phyloP scores from a whole-genome alignment of 2,113 vertebrate genomes.

The Sinocyclocheilus anophthalmus region DNA sequence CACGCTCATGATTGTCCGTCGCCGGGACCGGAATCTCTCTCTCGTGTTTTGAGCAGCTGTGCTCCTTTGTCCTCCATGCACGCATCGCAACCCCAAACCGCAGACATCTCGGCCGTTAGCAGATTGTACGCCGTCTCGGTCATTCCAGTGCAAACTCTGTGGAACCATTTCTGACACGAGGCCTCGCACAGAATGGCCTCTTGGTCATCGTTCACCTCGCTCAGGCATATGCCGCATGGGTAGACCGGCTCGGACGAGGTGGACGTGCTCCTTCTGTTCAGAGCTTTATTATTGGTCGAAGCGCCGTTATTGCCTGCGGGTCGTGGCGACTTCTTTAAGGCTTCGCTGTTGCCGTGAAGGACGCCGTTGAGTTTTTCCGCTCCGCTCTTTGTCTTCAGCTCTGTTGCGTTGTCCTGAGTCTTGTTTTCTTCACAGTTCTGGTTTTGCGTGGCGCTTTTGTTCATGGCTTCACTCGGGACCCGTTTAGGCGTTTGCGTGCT shows the following conservation, averaged over 20 bases:
- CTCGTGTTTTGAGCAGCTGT: constrained; percentile 75
- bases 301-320: too few relatives aligned
- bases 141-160: constrained; percentile 86
- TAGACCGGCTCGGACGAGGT: constrained; percentile 75
- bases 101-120: constrained; percentile 79
- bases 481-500: constrained; percentile 69
- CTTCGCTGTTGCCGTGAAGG: constrained; percentile 70
- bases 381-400: constrained; percentile 70
- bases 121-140: constrained; percentile 85
- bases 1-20: constrained; percentile 56
- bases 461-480: constrained; percentile 70
- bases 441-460: constrained; percentile 67
- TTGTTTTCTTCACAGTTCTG: constrained; percentile 72
- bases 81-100: constrained; percentile 85
- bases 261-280: constrained; percentile 67
- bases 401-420: constrained; percentile 64
- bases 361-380: constrained; percentile 72
- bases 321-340: constrained; percentile 68
- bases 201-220: constrained; percentile 84
- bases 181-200: constrained; percentile 86
- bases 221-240: constrained; percentile 82
- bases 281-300: constrained; percentile 66
- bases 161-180: constrained; percentile 87
- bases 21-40: constrained; percentile 35
- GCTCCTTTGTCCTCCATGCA: constrained; percentile 84